Conservation (phyloP, 2,113 vertebrate species). For the Mobula birostris region DNA sequence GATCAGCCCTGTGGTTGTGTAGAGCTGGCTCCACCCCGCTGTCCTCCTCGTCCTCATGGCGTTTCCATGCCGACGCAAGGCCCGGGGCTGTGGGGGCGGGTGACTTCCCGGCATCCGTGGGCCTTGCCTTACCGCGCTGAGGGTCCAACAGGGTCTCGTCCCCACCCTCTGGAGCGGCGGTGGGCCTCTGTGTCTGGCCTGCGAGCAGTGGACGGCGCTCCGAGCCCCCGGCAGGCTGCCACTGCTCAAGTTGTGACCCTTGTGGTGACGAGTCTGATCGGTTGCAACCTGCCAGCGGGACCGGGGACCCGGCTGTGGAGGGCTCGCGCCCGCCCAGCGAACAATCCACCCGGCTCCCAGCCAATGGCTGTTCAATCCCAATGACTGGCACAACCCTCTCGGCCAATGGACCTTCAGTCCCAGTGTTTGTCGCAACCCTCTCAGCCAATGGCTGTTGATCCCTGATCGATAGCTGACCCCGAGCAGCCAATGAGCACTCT, state of each 20-base stretch:
- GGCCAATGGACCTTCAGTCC: not conserved
- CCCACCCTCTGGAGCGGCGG: not conserved
- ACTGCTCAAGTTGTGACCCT: not conserved
- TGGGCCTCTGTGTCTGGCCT: not conserved
- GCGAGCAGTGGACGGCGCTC: not conserved
- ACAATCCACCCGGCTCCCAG: no score
- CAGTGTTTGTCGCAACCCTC: not conserved
- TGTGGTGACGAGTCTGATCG: not conserved
- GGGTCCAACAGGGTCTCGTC: not conserved
- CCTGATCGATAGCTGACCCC: not conserved
- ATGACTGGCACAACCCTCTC: no score
- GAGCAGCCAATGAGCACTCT: not conserved
- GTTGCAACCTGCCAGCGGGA: not conserved
- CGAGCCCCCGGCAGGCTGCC: not conserved
- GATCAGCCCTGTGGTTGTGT: not conserved
- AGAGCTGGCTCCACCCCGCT: not conserved
- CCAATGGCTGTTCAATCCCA: no score
- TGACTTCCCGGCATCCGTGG: not conserved
- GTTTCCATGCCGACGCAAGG: no score
- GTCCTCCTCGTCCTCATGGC: not conserved
- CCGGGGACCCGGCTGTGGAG: no score
- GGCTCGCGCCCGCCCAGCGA: no score
- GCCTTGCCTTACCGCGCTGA: not conserved
- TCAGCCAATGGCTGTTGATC: not conserved
- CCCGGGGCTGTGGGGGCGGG: accelerated